Evolutionary conservation across 1,140 invertebrate species (phyloP).

Genomic region (Lepeophtheirus salmonis): DNA sequence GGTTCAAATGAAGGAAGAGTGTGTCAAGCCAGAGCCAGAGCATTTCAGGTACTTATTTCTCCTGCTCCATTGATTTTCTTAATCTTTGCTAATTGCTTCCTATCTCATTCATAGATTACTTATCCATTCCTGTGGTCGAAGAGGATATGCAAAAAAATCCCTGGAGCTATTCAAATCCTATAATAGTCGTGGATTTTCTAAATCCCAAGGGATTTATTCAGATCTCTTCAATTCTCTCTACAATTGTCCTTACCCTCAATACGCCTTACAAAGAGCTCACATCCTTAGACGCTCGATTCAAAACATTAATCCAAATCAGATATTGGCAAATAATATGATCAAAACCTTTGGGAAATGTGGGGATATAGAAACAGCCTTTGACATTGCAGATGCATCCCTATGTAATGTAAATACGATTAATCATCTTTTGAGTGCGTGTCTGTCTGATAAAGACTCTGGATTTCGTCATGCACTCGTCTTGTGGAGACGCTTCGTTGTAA

Average conservation of each 20-base stretch:
- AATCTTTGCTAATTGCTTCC: too few relatives aligned
- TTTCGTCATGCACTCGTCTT: conserved; percentile 52
- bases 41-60: background rate
- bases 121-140: conserved; percentile 51
- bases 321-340: conserved; percentile 18
- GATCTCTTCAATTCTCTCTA: conserved; percentile 56
- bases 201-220: conserved; percentile 50
- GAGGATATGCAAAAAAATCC: conserved; percentile 62
- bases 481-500: background rate
- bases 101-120: conserved; percentile 47
- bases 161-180: conserved; percentile 59
- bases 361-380: conserved; percentile 50
- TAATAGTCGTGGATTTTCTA: conserved; percentile 47
- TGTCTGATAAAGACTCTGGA: conserved; percentile 51
- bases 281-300: background rate
- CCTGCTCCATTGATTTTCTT: too few relatives aligned
- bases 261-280: background rate
- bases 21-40: background rate
- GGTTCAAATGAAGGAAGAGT: background rate
- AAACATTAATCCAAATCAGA: background rate
- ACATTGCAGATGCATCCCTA: conserved; percentile 61
- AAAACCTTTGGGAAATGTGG: conserved; percentile 58
- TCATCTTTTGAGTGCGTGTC: conserved; percentile 60
- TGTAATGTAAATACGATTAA: conserved; percentile 49
- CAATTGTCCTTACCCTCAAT: background rate